phyloP scores from a whole-genome alignment of 23 tunicate genomes.

The Styela clava region DNA sequence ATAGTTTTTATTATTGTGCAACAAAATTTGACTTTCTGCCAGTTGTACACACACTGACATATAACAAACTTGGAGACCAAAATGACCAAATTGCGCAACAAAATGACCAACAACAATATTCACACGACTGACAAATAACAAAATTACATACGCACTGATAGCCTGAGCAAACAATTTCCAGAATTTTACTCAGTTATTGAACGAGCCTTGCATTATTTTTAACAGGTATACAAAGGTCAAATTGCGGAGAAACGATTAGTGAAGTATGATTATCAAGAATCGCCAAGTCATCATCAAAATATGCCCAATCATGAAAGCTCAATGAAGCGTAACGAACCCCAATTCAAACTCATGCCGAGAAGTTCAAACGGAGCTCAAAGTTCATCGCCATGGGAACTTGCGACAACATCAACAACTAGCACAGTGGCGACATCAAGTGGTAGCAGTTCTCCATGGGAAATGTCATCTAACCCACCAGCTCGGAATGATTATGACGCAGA shows the following conservation, averaged over 20 bases:
- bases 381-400: conserved; percentile 59
- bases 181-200: no score
- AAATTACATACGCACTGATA: no score
- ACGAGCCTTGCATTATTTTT: no score
- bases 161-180: no score
- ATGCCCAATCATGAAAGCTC: not conserved
- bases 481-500: not conserved
- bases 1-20: no score
- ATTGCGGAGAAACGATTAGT: conserved; percentile 46
- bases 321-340: not conserved
- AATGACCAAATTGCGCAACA: no score
- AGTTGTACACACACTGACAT: no score
- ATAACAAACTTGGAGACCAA: no score
- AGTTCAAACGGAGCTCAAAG: conserved; percentile 2
- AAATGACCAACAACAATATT: no score
- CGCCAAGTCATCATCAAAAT: not conserved
- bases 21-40: no score
- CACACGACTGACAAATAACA: no score
- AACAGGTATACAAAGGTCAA: conserved; percentile 39
- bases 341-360: not conserved
- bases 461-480: conserved; percentile 23
- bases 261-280: conserved; percentile 36
- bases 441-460: not conserved
- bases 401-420: conserved; percentile 13
- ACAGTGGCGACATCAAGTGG: not conserved